Conservation (phyloP, 2,888 invertebrate genomes). For the Metallyticus violacea region DNA sequence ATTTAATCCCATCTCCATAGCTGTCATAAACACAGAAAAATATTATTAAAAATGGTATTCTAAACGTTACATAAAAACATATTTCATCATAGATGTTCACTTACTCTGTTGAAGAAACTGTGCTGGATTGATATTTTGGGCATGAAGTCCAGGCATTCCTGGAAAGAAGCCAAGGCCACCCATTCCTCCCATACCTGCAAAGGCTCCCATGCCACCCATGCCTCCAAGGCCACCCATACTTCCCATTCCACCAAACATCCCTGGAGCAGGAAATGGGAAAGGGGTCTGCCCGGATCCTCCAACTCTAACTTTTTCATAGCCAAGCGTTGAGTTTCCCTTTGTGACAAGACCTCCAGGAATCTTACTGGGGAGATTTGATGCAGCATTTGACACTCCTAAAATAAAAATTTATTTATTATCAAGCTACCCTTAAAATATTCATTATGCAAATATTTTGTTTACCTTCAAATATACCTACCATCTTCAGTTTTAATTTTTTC, state of each 20-base stretch:
- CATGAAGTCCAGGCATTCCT: constrained; percentile 37
- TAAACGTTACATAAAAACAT: neutral
- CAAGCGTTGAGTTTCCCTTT: constrained; percentile 48
- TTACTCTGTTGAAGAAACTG: constrained; percentile 84
- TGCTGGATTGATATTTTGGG: constrained; percentile 65
- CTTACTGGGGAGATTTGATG: constrained; percentile 38
- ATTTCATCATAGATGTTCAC: constrained; percentile 44
- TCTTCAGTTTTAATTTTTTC: constrained; percentile 58
- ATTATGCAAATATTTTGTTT: neutral
- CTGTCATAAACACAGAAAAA: neutral
- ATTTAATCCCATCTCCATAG: constrained; percentile 44
- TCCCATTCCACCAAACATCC: constrained; percentile 29
- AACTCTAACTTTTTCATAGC: constrained; percentile 57
- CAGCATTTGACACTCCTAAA: neutral
- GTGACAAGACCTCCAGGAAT: constrained; percentile 52
- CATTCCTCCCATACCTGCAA: constrained; percentile 40
- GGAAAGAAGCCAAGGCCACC: constrained; percentile 44
- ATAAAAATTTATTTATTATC: neutral
- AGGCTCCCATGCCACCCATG: constrained; percentile 28
- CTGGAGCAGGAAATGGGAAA: constrained; percentile 27
- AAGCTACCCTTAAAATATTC: neutral
- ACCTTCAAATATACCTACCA: constrained; percentile 20
- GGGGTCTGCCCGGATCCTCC: constrained; percentile 40
- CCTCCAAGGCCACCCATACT: constrained; percentile 33
- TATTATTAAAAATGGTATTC: neutral